phyloP scores from a whole-genome alignment of 2,113 vertebrate species.

The Collichthys lucidus region DNA sequence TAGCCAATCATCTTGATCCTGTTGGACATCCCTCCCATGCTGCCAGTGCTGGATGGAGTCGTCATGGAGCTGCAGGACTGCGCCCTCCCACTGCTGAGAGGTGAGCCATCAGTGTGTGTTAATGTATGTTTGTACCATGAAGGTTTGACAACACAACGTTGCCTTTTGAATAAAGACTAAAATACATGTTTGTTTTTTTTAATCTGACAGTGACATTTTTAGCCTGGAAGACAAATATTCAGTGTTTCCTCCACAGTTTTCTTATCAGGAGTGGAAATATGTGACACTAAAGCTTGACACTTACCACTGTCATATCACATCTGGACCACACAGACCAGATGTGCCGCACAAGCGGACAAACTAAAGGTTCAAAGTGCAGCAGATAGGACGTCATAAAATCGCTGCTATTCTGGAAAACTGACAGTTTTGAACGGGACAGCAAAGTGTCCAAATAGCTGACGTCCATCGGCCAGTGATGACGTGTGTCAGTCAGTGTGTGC shows the following conservation, averaged over 20 bases:
- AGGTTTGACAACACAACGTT: background rate
- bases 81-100: constrained; percentile 92
- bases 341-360: background rate
- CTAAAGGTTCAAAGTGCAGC: background rate
- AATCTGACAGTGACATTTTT: background rate
- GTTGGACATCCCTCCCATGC: constrained; percentile 96
- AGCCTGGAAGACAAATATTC: background rate
- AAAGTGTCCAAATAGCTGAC: background rate
- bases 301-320: background rate
- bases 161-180: background rate
- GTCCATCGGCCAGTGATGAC: background rate
- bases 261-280: background rate
- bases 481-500: background rate
- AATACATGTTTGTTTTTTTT: background rate
- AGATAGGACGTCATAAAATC: no score
- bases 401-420: background rate
- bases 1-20: constrained; percentile 93
- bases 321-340: background rate
- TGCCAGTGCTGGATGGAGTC: constrained; percentile 94
- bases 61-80: constrained; percentile 99
- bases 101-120: constrained; percentile 70
- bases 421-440: background rate
- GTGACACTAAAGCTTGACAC: background rate
- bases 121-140: background rate
- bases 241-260: background rate